Base-by-base conservation (phyloP, 1,140 invertebrate genomes). In the Tetramorium alpestre region DNA sequence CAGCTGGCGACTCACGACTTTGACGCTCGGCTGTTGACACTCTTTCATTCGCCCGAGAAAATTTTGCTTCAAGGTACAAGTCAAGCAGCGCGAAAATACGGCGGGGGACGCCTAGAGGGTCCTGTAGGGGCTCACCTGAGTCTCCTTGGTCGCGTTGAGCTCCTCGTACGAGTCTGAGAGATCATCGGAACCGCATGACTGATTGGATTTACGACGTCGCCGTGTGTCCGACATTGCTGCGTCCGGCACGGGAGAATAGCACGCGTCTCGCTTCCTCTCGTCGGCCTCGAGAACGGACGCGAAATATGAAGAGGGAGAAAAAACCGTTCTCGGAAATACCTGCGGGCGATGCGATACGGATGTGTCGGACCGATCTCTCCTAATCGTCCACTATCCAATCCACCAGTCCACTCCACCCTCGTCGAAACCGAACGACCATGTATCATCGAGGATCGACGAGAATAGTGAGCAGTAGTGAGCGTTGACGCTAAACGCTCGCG, bases 121-220 rank as follows among this genome's bases (percentile, higher is more conserved):
- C 33, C 33, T 33, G 33, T 3, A 4, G 33, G 33, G 10, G 47
- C 11, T 86, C 51, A 95, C 95, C 92, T 94, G 94, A 6, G 92
- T 94, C 82, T 94, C 94, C 88, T 95, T 95, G 16, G 94, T 93
- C 16, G 91, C 91, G 65, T 94, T 95, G 22, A 95, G 88, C 44
- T 95, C 95, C 11, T 95, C 94, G 78, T 92, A 93, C 2, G 94
- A 95, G 33, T 94, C 94, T 7, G 94, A 95, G 8, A 95, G 90
- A 88, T 95, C 95, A 69, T 95, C 95, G 2, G 94, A 95, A 54
- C 90, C 94, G n/a, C 93, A 93, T 18, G 95, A 95, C 58, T 94
- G 92, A 72, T 93, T 89, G 33, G 93, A 93, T 76, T 94, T 95
- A 67, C 94, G 93, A 88, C 95, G 94, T 88, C 94, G 94, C 82